Percentiles rank a stretch among this genome's conserved stretches.
These are phyloP conservation scores for Saguinus midas DNA, from an alignment of 2,113 vertebrate genomes.

Conservation along the genomic window DNA sequence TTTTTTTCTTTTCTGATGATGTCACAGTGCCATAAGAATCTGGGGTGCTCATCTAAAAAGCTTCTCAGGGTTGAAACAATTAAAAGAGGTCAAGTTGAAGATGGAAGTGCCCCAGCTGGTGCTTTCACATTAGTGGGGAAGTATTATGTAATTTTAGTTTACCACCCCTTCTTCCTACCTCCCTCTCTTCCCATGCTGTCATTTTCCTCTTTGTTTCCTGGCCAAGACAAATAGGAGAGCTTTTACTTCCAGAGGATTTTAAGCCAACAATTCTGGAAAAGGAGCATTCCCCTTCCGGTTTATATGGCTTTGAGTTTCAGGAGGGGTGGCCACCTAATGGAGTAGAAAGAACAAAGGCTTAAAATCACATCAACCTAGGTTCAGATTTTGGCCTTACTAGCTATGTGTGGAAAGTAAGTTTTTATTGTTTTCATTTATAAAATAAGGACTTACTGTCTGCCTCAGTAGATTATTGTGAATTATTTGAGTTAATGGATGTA, in stretches of 20 bases:
- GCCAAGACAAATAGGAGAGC: neutral
- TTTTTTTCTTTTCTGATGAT: neutral
- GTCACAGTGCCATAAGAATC: conserved; percentile 5
- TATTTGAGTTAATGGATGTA: neutral
- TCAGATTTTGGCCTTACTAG: neutral
- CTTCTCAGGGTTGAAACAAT: neutral
- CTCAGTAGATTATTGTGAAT: neutral
- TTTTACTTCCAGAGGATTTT: conserved; percentile 13
- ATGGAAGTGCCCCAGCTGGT: neutral
- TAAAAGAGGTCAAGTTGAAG: neutral
- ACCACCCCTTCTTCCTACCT: neutral
- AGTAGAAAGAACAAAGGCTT: neutral
- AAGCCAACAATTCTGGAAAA: neutral
- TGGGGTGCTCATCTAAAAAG: neutral
- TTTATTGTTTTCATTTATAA: conserved; percentile 23
- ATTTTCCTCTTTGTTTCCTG: neutral
- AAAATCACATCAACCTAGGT: neutral
- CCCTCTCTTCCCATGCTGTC: neutral
- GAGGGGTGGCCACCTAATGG: neutral
- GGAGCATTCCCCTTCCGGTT: neutral
- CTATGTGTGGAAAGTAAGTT: neutral
- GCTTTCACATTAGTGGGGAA: conserved; percentile 3
- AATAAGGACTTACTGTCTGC: neutral
- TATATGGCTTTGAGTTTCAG: neutral
- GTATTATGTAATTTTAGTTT: neutral